A percentile compares a stretch with the other conserved stretches of the same genome.
phyloP scores from a whole-genome alignment of 2,888 invertebrate species.

The Meloe dianella region DNA sequence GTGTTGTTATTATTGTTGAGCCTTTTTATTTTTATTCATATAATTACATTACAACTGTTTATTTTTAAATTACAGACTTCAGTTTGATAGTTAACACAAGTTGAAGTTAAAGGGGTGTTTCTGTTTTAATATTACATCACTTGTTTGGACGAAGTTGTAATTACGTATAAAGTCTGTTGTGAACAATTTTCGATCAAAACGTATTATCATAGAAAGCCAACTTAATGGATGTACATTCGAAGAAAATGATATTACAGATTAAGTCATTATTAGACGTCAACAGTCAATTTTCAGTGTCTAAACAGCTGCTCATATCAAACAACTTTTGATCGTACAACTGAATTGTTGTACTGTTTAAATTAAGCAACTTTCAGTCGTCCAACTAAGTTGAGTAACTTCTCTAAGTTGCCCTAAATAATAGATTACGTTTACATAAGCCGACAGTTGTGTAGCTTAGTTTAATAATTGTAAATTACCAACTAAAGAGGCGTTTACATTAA shows the following conservation, averaged over 20 bases:
- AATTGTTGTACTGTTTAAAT: no score
- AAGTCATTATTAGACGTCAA: neutral
- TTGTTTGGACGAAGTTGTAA: constrained; percentile 5
- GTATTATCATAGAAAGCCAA: constrained; percentile 7
- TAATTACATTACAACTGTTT: constrained; percentile 6
- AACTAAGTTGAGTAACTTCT: no score
- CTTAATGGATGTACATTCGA: constrained; percentile 1
- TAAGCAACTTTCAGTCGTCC: no score
- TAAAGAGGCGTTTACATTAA: no score
- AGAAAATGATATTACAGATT: constrained; percentile 1
- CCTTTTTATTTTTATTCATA: neutral
- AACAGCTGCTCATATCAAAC: no score
- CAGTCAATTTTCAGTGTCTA: no score
- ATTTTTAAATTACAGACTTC: neutral
- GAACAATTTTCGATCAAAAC: constrained; percentile 1
- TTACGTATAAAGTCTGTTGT: constrained; percentile 1
- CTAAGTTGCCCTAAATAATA: no score
- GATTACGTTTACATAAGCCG: no score
- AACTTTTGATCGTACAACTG: no score
- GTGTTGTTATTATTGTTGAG: neutral
- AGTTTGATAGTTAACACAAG: neutral
- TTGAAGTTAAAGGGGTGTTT: neutral
- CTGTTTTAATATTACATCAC: constrained; percentile 6
- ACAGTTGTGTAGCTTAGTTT: no score
- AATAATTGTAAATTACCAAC: no score